phyloP scores from a whole-genome alignment of 2,797 vertebrate species.

The Rhynchotus rufescens region DNA sequence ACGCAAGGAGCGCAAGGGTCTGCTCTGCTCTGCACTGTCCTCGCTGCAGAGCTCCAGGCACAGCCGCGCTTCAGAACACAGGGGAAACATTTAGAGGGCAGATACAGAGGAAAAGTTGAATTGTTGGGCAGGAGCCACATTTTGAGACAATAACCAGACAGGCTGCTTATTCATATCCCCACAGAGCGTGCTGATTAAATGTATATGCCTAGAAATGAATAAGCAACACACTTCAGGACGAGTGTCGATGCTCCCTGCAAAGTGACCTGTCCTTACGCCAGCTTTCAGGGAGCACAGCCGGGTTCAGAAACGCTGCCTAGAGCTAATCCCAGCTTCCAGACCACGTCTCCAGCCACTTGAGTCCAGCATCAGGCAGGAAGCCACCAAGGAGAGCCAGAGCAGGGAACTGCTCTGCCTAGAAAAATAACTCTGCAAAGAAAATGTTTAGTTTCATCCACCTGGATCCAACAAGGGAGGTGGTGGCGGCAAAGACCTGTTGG shows the following conservation, averaged over 20 bases:
- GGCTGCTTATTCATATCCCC: not conserved
- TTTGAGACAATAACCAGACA: not conserved
- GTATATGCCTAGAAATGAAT: not conserved
- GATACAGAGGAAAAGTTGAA: not conserved
- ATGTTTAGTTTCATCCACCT: not conserved
- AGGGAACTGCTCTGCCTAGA: not conserved
- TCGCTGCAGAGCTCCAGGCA: not conserved
- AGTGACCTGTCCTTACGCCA: not conserved
- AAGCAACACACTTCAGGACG: not conserved
- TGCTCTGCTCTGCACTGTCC: not conserved
- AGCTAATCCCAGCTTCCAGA: not conserved
- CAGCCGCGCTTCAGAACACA: accelerated
- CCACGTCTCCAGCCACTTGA: not conserved
- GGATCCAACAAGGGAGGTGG: not conserved
- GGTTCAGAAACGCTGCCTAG: not conserved
- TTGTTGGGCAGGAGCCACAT: not conserved
- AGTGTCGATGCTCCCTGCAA: accelerated
- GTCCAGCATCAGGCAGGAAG: not conserved
- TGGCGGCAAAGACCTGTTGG: not conserved
- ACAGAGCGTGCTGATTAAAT: not conserved
- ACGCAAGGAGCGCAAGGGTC: not conserved
- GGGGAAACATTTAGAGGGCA: not conserved
- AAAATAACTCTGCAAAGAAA: not conserved
- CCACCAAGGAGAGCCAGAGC: not conserved
- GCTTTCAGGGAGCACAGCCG: not conserved